Base-by-base conservation (phyloP, 1,140 invertebrate species). In the Cydia strobilella region DNA sequence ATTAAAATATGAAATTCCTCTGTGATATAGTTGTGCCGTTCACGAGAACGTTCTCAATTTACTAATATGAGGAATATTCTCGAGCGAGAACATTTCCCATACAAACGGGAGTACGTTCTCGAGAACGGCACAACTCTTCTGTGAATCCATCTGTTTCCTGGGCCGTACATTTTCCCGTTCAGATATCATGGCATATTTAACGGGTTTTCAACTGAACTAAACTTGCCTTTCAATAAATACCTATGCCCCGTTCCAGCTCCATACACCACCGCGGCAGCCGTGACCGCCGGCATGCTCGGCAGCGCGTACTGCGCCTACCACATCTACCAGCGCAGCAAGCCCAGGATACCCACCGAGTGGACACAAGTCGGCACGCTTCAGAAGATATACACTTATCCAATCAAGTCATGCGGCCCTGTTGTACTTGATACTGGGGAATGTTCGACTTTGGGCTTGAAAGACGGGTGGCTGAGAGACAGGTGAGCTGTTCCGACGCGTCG, bases 391-490 rank as follows among this genome's bases (percentile, higher is more conserved):
- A 80, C 83, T 6, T 93, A 86, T 54, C 93, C 93, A 4, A 82
- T 93, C 0, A 94, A 94, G 75, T 93, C 92, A 0, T 80, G 93
- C 0, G 93, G 90, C 0, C 39, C 86, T 0, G 63, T 93, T 4
- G 82, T 88, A 2, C 71, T 86, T 51, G 89, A 69, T 9, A 75
- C 80, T 42, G 84, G 93, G 78, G 90, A 93, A 69, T 93, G 91
- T 74, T 89, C 86, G 0, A 45, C 39, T 7, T 75, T 94, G 6
- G 93, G 93, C 0, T 74, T 93, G 0, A 90, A 84, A 42, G 86
- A 83, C 2, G 89, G 90, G 0, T 91, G 88, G 89, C 62, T 93
- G 7, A 79, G 91, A 15, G 93, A 94, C 74, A 84, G 93, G 10
- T 13, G 3, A 15, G 13, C 13, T 13, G 13, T 42, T 13, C 39